Percentiles rank a stretch among this genome's conserved stretches.
phyloP scores from a whole-genome alignment of 2,888 invertebrate species.

The Tolmerus cingulatus region DNA sequence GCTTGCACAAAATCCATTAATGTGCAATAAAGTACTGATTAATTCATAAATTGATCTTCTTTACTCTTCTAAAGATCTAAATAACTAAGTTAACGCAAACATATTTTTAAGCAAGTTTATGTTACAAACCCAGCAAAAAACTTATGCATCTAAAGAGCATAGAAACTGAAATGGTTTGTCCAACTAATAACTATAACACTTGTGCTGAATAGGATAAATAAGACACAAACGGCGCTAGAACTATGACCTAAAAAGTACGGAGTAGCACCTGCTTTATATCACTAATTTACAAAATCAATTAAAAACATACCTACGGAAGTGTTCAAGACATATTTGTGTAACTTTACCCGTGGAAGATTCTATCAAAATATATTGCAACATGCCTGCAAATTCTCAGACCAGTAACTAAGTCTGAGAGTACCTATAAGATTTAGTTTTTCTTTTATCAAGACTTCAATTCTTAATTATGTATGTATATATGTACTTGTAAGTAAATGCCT shows the following conservation, averaged over 20 bases:
- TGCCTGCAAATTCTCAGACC: slow-evolving; percentile 18
- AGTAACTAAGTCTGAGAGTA: background rate
- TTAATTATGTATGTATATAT: background rate
- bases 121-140: background rate
- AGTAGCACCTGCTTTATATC: slow-evolving; percentile 36
- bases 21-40: slow-evolving; percentile 7
- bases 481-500: background rate
- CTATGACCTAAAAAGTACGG: slow-evolving; percentile 10
- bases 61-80: background rate
- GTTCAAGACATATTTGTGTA: background rate
- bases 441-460: background rate
- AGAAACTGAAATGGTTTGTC: background rate
- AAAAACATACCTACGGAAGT: background rate
- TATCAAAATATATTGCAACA: slow-evolving; percentile 18
- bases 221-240: background rate
- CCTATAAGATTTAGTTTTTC: background rate
- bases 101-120: background rate
- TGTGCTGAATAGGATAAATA: background rate
- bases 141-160: background rate
- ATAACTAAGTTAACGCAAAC: background rate
- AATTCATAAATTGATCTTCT: background rate
- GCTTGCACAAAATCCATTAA: slow-evolving; percentile 41
- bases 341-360: slow-evolving; percentile 1
- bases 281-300: slow-evolving; percentile 25
- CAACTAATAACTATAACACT: background rate